Conservation (phyloP, 1,140 invertebrate genomes). For the Temnothorax curvispinosus region DNA sequence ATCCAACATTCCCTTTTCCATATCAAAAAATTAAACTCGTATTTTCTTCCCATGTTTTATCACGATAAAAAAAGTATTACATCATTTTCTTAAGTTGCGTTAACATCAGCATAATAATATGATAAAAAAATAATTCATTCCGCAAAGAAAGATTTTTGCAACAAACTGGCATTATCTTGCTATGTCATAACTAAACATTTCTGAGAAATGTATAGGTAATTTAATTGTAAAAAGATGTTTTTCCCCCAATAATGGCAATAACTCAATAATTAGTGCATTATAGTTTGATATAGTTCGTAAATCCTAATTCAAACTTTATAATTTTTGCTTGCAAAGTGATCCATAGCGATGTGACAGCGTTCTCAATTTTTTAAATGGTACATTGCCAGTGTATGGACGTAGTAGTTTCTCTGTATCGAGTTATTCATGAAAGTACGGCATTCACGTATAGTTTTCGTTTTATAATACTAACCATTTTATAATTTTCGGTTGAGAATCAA, state of each 20-base stretch:
- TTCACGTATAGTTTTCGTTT: conserved; percentile 45
- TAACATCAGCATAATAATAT: not conserved
- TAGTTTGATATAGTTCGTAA: not conserved
- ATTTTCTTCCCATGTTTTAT: conserved; percentile 10
- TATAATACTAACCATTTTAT: conserved; percentile 44
- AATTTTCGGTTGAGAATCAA: conserved; percentile 24
- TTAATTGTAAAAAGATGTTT: not conserved
- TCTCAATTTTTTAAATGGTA: conserved; percentile 33
- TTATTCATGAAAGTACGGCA: conserved; percentile 18
- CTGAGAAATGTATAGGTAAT: not conserved
- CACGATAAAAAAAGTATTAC: conserved; percentile 23
- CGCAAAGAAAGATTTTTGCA: conserved; percentile 2
- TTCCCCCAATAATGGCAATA: not conserved
- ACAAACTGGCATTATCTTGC: not conserved
- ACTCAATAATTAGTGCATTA: conserved; percentile 6
- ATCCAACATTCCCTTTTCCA: conserved; percentile 16
- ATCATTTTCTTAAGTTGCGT: not conserved
- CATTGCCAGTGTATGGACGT: conserved; percentile 54
- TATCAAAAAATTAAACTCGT: conserved; percentile 20
- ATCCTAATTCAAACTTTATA: conserved; percentile 31
- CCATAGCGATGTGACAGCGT: not conserved
- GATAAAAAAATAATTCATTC: not conserved
- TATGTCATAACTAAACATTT: conserved; percentile 2
- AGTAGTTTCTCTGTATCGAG: conserved; percentile 20
- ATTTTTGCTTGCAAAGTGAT: not conserved